Percentiles rank a stretch among this genome's conserved stretches.
Evolutionary conservation across 2,797 vertebrate genomes (phyloP).

Genomic region (Choloepus didactylus): DNA sequence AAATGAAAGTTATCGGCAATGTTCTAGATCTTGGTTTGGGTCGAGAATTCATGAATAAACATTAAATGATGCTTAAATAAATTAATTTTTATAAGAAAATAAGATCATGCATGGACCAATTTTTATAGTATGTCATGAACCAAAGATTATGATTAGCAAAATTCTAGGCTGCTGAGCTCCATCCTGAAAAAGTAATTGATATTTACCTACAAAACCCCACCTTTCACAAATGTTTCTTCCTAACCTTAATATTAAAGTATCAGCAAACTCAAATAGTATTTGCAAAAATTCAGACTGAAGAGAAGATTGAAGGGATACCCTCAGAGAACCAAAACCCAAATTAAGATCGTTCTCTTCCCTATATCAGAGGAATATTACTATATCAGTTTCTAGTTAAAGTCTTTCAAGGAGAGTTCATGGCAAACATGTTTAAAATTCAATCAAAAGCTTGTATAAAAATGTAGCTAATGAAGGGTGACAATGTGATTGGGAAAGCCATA

Average conservation of each 20-base stretch:
- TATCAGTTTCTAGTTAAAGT: not conserved
- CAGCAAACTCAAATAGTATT: not conserved
- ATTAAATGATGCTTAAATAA: conserved; percentile 12
- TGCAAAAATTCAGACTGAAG: not conserved
- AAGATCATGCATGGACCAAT: conserved; percentile 16
- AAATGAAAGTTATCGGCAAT: not conserved
- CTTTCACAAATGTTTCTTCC: conserved; percentile 48
- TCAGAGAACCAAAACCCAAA: conserved; percentile 36
- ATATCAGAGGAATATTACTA: not conserved
- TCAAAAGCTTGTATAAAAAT: not conserved
- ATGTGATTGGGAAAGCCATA: too few species aligned
- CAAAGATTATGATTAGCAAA: conserved; percentile 19
- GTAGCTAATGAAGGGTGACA: too few species aligned
- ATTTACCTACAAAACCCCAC: conserved; percentile 18
- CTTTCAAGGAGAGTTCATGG: not conserved
- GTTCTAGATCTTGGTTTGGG: not conserved
- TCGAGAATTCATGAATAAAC: not conserved
- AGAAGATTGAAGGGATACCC: not conserved
- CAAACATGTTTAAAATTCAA: conserved; percentile 5
- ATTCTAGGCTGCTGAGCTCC: not conserved
- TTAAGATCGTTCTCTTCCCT: not conserved
- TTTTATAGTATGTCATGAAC: not conserved
- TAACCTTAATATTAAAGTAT: conserved; percentile 25
- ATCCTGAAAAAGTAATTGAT: conserved; percentile 16
- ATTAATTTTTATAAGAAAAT: conserved; percentile 45